Evolutionary conservation across 2,113 vertebrate genomes (phyloP).

Genomic region (Sceloporus undulatus): DNA sequence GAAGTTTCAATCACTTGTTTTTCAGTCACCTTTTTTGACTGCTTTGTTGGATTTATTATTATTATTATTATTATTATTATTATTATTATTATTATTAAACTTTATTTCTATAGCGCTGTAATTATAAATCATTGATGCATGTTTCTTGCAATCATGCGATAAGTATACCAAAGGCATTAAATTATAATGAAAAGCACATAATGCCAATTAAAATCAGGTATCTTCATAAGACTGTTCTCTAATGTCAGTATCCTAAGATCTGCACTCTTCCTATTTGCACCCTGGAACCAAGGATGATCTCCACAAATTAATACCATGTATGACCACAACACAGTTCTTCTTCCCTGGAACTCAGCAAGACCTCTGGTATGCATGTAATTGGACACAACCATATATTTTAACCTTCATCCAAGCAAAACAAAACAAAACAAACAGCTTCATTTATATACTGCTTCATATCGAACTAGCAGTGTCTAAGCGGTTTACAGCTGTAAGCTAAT

Average conservation of each 20-base stretch:
- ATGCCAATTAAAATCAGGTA: constrained; percentile 60
- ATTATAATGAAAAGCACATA: constrained; percentile 51
- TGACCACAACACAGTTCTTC: constrained; percentile 48
- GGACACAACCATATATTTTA: neutral
- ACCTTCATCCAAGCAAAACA: too few species aligned
- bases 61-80: too few species aligned
- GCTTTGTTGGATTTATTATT: constrained; percentile 23
- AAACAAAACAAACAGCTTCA: too few species aligned
- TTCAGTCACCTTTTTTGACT: constrained; percentile 18
- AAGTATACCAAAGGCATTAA: constrained; percentile 29
- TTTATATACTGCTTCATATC: too few species aligned
- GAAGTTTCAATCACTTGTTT: too few species aligned
- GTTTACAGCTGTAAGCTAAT: too few species aligned
- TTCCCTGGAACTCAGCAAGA: constrained; percentile 40
- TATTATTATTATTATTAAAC: too few species aligned
- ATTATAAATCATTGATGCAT: constrained; percentile 25
- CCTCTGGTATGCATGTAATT: constrained; percentile 25
- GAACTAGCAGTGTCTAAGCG: too few species aligned
- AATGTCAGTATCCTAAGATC: constrained; percentile 50
- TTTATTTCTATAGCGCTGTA: too few species aligned
- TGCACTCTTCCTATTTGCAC: constrained; percentile 48
- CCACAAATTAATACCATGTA: constrained; percentile 32
- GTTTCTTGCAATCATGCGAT: constrained; percentile 50
- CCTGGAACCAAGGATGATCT: constrained; percentile 4
- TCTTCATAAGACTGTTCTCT: constrained; percentile 36